phyloP scores from a whole-genome alignment of 1,140 invertebrate species.

The Rhynchophorus ferrugineus region DNA sequence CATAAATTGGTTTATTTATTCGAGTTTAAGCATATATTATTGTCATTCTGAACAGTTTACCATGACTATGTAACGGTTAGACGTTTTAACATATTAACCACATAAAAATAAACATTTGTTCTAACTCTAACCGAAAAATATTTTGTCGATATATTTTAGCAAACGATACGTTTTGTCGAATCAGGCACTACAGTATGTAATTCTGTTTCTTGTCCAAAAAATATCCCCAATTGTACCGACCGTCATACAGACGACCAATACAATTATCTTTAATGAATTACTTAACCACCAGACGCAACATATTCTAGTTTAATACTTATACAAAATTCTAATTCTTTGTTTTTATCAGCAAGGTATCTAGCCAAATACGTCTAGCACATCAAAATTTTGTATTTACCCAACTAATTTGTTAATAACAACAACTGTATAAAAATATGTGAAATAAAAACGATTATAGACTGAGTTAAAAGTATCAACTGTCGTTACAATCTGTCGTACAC shows the following conservation, averaged over 20 bases:
- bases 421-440: slow-evolving; percentile 6
- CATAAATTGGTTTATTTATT: too few species aligned
- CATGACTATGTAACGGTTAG: neutral
- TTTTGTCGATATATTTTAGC: slow-evolving; percentile 7
- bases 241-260: too few species aligned
- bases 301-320: neutral
- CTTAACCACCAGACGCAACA: neutral
- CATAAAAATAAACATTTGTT: slow-evolving; percentile 21
- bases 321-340: neutral
- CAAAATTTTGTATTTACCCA: slow-evolving; percentile 6
- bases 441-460: neutral
- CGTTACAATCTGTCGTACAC: too few species aligned
- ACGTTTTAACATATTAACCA: slow-evolving; percentile 1
- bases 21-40: neutral
- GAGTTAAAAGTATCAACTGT: neutral
- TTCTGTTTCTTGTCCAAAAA: slow-evolving; percentile 8
- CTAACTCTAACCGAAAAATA: slow-evolving; percentile 15
- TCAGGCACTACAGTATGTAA: slow-evolving; percentile 31
- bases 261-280: neutral
- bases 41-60: neutral
- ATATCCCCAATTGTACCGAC: slow-evolving; percentile 3
- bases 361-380: slow-evolving; percentile 12
- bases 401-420: neutral
- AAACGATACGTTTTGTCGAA: slow-evolving; percentile 30
- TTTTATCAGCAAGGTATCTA: slow-evolving; percentile 4